These are phyloP conservation scores for Matsumyia berberina DNA, from an alignment of 2,888 invertebrate genomes.

Conservation along the genomic window DNA sequence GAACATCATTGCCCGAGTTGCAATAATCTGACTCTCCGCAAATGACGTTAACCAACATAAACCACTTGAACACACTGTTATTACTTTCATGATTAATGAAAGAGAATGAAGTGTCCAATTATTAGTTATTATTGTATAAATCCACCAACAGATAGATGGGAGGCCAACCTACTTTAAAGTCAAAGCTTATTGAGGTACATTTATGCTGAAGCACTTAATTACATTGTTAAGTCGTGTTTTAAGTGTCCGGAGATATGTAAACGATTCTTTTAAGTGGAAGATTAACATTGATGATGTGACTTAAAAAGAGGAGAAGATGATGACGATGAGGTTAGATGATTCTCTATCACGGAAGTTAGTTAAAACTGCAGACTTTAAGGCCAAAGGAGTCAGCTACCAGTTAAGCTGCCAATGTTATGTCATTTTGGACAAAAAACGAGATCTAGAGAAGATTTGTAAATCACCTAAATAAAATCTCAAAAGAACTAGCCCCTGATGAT, in stretches of 20 bases:
- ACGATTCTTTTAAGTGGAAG: not conserved
- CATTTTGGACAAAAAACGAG: no score
- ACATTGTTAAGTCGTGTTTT: not conserved
- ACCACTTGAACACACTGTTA: slow-evolving; percentile 2
- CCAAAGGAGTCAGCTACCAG: no score
- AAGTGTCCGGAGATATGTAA: no score
- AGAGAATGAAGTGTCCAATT: slow-evolving; percentile 17
- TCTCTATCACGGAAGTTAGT: no score
- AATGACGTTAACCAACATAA: slow-evolving; percentile 28
- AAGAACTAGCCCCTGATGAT: no score
- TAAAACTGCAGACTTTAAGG: no score
- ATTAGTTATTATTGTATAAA: slow-evolving; percentile 1
- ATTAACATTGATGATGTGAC: no score
- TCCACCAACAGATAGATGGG: slow-evolving; percentile 1
- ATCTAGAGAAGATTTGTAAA: no score
- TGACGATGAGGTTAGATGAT: no score
- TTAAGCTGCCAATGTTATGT: no score
- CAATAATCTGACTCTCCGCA: slow-evolving; percentile 7
- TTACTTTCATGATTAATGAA: slow-evolving; percentile 36
- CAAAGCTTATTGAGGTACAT: not conserved
- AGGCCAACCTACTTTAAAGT: slow-evolving; percentile 1
- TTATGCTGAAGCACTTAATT: not conserved
- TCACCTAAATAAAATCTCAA: no score
- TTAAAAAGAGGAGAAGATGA: no score
- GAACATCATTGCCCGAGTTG: slow-evolving; percentile 4